Base-by-base conservation (phyloP, 2,888 invertebrate species). In the Taenaris catops region DNA sequence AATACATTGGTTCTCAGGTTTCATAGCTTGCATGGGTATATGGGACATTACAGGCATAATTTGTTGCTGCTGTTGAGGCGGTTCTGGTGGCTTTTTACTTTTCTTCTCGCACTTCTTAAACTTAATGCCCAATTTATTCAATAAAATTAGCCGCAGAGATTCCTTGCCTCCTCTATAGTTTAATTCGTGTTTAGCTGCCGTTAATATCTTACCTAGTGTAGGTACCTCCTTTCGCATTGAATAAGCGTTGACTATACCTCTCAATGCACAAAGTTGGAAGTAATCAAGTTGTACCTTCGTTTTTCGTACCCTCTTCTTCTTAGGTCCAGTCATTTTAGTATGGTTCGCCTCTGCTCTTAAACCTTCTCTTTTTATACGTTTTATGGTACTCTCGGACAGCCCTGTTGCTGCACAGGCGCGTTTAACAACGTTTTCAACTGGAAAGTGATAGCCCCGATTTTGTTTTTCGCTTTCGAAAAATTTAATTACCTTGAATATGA, bases 401-500 rank as follows among this genome's bases (percentile, higher is more conserved):
- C 84, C 84, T 1, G 84, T 84, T 0, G 84, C 84, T 0, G 83
- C 83, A 19, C 83, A 83, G 0, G 84, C 79, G 1, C 84, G 51
- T 48, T 86, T 84, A 0, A 84, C 76, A 1, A 84, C 84, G 40
- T 84, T 83, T 46, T 86, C 83, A 0, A 84, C 84, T 0, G 84
- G 83, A 48, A 74, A 83, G 1, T 81, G 72, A 40, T 84, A 84
- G 19, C 83, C 83, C 48, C 81, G 68, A 8, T 80, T 84, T 44
- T 76, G 76, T 68, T 84, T 84, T 63, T 84, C 84, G 37, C 81
- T 83, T 45, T 84, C 84, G 46, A 84, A 84, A 48, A 84, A 84
- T 48, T 81, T 83, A 8, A 84, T 83, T 8, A 84, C 84, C 56
- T 79, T 76, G 46, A 67, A 84, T 31, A 84, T 84, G 0, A 84